Evolutionary conservation across 2,888 invertebrate genomes (phyloP), one percentile per base, ranked within the genome.

Genomic region (Meganola albula): DNA sequence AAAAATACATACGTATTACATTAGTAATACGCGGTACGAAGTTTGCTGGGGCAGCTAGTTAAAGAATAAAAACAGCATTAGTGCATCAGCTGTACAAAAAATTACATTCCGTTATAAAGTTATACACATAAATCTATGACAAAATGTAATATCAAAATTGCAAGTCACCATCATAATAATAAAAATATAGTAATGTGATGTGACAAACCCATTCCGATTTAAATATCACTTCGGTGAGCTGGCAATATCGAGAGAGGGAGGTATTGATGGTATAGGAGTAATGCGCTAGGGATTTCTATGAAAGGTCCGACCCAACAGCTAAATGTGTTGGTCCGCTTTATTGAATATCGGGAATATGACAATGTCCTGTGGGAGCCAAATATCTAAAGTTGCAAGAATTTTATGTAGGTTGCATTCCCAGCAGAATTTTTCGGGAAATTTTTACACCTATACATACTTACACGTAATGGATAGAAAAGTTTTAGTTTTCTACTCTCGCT

Each of bases 321-420:
- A 75, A 77, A 76, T 69, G 74, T 65, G 75, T 77, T 76, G 77
- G 74, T 67, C 69, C 71, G 60, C 71, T 66, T 75, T 78, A 77
- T 78, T 76, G 76, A 77, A 77, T 76, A 76, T 76, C 67, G 68
- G 63, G 66, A 72, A 75, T 74, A 74, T 73, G 72, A 68, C 68
- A 60, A 44, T 52, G 62, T 69, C 75, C 71, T 63, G 47, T 40
- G 69, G 75, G 75, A 60, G 40, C 50, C 45, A 52, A 58, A 68
- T 69, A 64, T 64, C 58, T 58, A 52, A 66, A 60, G 68, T 60
- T 55, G 57, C 37, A 51, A 45, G 35, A 49, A 42, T 55, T 60
- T 61, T 57, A 59, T 58, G 55, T 57, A 58, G 62, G 62, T 58
- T 70, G 74, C 74, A 66, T 64, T 67, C 68, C 74, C 74, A 58